Evolutionary conservation across 2,113 vertebrate species (phyloP).

Genomic region (Fregetta grallaria): DNA sequence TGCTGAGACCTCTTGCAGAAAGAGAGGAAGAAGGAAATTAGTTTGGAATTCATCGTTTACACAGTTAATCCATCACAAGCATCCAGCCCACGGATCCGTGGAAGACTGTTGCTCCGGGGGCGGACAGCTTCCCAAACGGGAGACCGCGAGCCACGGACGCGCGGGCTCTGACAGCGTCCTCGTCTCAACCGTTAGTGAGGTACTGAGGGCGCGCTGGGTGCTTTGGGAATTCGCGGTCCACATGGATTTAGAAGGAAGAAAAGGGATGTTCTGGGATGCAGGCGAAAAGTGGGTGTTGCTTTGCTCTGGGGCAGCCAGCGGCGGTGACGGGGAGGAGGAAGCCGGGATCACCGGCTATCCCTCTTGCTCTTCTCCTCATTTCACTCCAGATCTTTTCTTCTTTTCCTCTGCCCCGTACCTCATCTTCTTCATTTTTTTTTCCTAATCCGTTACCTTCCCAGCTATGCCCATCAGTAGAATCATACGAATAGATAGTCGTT

Average conservation of each 20-base stretch:
- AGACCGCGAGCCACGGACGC: background rate
- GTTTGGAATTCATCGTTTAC: background rate
- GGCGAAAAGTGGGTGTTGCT: background rate
- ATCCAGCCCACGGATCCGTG: background rate
- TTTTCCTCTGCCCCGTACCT: background rate
- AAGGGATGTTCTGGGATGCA: background rate
- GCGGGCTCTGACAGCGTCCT: background rate
- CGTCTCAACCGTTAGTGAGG: background rate
- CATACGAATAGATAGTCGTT: accelerated
- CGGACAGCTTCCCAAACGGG: background rate
- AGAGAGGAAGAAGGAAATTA: background rate
- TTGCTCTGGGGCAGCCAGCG: background rate
- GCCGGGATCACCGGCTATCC: background rate
- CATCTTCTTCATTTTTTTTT: background rate
- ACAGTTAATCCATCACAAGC: background rate
- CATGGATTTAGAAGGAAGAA: background rate
- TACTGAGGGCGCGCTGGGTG: background rate
- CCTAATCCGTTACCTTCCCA: background rate
- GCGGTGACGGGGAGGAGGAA: accelerated
- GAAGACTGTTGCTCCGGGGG: background rate
- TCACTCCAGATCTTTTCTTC: background rate
- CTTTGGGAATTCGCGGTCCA: background rate
- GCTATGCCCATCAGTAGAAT: background rate
- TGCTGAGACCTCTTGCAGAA: background rate
- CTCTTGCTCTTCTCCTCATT: background rate